These are phyloP conservation scores for Xestia rhomboidea DNA, from an alignment of 2,888 invertebrate genomes.

Conservation along the genomic window DNA sequence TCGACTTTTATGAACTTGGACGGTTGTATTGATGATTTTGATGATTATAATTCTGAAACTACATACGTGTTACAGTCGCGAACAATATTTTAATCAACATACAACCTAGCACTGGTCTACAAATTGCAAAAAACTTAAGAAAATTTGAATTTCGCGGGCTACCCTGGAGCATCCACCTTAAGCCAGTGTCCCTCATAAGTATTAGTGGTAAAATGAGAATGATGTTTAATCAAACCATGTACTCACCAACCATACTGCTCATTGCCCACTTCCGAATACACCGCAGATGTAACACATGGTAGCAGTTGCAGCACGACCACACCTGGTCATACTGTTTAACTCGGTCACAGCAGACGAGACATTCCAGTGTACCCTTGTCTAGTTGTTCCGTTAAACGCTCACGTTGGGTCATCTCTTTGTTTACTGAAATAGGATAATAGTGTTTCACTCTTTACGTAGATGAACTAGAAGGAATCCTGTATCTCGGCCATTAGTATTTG, in stretches of 20 bases:
- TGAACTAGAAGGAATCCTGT: neutral
- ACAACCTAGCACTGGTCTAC: too few relatives aligned
- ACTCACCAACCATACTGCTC: slow-evolving; percentile 93
- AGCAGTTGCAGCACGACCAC: slow-evolving; percentile 98
- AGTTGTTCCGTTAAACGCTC: slow-evolving; percentile 96
- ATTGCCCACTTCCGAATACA: slow-evolving; percentile 98
- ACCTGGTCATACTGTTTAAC: slow-evolving; percentile 95
- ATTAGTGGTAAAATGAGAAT: neutral
- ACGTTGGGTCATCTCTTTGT: slow-evolving; percentile 92
- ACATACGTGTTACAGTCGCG: too few relatives aligned
- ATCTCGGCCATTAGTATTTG: neutral
- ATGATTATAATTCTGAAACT: too few relatives aligned
- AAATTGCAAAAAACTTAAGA: too few relatives aligned
- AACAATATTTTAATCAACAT: too few relatives aligned
- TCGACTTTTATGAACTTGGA: too few relatives aligned
- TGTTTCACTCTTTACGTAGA: neutral
- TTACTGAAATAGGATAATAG: slow-evolving; percentile 38
- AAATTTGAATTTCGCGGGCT: too few relatives aligned
- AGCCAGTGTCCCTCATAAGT: neutral
- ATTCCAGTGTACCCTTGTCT: slow-evolving; percentile 95
- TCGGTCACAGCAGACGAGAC: slow-evolving; percentile 97
- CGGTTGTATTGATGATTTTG: too few relatives aligned
- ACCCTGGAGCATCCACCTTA: too few relatives aligned
- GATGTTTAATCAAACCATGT: neutral
- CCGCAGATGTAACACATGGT: slow-evolving; percentile 97